phyloP scores from a whole-genome alignment of 2,797 vertebrate genomes.

The Gastrophryne carolinensis region DNA sequence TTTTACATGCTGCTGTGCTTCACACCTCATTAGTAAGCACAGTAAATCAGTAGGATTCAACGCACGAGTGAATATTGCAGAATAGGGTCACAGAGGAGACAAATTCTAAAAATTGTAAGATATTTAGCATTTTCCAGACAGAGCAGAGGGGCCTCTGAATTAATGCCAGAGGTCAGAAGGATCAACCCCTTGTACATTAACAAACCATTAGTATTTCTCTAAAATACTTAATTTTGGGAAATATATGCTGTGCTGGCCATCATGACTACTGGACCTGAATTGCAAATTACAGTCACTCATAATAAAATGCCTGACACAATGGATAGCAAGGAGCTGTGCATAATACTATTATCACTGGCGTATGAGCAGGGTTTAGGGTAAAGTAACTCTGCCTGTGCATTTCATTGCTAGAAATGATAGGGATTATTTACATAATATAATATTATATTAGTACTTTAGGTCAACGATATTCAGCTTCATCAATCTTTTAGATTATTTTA shows the following conservation, averaged over 20 bases:
- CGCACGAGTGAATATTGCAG: conserved; percentile 12
- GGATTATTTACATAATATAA: not conserved
- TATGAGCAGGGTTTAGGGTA: not conserved
- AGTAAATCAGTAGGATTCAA: conserved; percentile 19
- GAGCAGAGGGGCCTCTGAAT: not conserved
- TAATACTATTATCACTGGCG: not conserved
- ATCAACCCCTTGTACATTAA: conserved; percentile 12
- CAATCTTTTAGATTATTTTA: too few relatives aligned
- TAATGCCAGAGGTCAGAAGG: not conserved
- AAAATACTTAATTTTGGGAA: conserved; percentile 4
- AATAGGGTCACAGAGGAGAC: conserved; percentile 23
- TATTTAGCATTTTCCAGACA: not conserved
- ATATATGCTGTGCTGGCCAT: not conserved
- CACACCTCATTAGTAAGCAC: conserved; percentile 18
- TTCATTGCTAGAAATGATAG: not conserved
- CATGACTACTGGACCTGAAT: conserved; percentile 16
- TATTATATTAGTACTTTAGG: not conserved
- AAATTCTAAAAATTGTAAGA: not conserved
- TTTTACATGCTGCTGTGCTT: not conserved
- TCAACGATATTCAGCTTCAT: too few relatives aligned
- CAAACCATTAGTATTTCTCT: conserved; percentile 26
- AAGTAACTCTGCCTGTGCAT: not conserved
- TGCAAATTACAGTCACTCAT: conserved; percentile 24
- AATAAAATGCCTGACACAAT: conserved; percentile 6
- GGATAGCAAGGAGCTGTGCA: not conserved